These are phyloP conservation scores for Pinna nobilis DNA, from an alignment of 1,140 invertebrate species.

Conservation along the genomic window DNA sequence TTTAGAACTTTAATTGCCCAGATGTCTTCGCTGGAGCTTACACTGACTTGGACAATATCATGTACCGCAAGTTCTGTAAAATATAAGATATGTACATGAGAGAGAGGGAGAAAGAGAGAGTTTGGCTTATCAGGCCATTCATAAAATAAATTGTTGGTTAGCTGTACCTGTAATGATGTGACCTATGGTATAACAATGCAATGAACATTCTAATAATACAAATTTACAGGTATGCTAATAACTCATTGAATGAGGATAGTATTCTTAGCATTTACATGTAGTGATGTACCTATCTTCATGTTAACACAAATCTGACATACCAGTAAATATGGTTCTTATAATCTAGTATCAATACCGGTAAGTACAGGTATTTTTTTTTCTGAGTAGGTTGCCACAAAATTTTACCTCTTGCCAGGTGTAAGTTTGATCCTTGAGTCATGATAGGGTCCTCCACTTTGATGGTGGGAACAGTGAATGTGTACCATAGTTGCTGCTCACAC, in stretches of 20 bases:
- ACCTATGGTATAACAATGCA: too few relatives aligned
- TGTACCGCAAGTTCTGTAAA: conserved; percentile 67
- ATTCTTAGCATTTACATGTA: too few relatives aligned
- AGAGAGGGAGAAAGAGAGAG: too few relatives aligned
- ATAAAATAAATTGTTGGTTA: too few relatives aligned
- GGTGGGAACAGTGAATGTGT: conserved; percentile 54
- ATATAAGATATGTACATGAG: conserved; percentile 2
- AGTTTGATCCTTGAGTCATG: conserved; percentile 55
- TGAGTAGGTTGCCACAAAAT: conserved; percentile 3
- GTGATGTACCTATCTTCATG: too few relatives aligned
- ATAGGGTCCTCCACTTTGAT: conserved; percentile 54
- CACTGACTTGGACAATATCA: conserved; percentile 58
- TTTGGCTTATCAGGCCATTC: too few relatives aligned
- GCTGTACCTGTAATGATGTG: too few relatives aligned
- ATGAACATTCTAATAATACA: too few relatives aligned
- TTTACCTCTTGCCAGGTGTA: conserved; percentile 65
- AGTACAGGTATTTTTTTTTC: background rate
- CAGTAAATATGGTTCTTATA: too few relatives aligned
- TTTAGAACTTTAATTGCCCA: conserved; percentile 69
- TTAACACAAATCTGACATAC: too few relatives aligned
- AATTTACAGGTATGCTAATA: too few relatives aligned
- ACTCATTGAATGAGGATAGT: too few relatives aligned
- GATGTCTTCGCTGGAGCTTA: conserved; percentile 65
- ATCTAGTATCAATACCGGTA: background rate
- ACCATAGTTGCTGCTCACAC: conserved; percentile 67